phyloP scores from a whole-genome alignment of 1,140 invertebrate species.

The Hylaeus anthracinus region DNA sequence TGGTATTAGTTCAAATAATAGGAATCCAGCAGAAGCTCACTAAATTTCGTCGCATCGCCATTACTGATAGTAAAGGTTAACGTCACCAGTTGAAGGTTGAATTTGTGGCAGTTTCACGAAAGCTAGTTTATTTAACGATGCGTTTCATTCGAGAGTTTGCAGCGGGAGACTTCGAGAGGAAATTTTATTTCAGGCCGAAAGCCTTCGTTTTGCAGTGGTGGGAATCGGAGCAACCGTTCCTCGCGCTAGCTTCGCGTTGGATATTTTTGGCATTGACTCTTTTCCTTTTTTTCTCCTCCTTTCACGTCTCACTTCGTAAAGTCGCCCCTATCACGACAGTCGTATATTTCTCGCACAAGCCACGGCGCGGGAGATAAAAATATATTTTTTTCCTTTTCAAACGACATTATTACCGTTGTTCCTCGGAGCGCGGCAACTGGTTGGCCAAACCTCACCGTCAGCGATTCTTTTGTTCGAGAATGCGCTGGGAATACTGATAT shows the following conservation, averaged over 20 bases:
- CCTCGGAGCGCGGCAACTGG: neutral
- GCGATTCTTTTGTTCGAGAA: constrained; percentile 6
- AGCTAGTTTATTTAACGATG: neutral
- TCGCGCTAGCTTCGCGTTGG: constrained; percentile 41
- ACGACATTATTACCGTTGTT: constrained; percentile 11
- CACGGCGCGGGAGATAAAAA: constrained; percentile 33
- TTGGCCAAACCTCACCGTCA: neutral
- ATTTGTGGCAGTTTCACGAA: neutral
- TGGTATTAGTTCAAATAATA: no score
- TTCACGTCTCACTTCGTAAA: neutral
- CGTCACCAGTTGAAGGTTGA: no score
- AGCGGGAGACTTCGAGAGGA: neutral
- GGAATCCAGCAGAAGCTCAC: no score
- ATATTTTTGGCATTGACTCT: constrained; percentile 58
- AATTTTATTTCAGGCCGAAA: constrained; percentile 63
- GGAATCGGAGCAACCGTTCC: constrained; percentile 43
- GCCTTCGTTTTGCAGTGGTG: constrained; percentile 4
- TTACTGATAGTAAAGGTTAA: no score
- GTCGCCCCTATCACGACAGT: neutral
- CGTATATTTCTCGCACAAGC: constrained; percentile 38
- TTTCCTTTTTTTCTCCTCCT: constrained; percentile 21
- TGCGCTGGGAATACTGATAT: constrained; percentile 48
- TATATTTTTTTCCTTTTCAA: constrained; percentile 30
- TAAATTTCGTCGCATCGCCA: no score
- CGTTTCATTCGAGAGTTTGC: neutral